Evolutionary conservation across 2,113 vertebrate species (phyloP).

Genomic region (Stomatorhinus ivindoensis): DNA sequence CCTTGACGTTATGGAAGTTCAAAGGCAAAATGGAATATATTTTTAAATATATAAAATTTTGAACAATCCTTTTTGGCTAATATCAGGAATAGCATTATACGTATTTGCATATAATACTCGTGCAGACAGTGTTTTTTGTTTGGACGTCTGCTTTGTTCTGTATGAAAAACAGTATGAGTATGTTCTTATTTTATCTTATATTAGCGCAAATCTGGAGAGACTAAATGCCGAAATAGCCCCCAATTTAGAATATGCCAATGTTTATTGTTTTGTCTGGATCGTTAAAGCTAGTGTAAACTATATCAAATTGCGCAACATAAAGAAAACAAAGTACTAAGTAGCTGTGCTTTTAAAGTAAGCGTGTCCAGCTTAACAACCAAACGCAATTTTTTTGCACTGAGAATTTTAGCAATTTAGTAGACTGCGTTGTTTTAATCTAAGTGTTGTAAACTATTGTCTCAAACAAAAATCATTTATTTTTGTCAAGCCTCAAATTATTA

Average conservation of each 20-base stretch:
- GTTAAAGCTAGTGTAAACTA: slow-evolving; percentile 99
- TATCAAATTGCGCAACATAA: slow-evolving; percentile 66
- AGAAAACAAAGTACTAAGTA: slow-evolving; percentile 26
- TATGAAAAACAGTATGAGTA: neutral
- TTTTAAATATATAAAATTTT: slow-evolving; percentile 35
- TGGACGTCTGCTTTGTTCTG: neutral
- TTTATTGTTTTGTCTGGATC: slow-evolving; percentile 99
- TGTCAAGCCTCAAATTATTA: neutral
- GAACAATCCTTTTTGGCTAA: neutral
- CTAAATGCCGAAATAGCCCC: slow-evolving; percentile 91
- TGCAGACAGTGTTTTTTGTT: neutral
- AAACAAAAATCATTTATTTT: neutral
- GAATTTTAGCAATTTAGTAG: neutral
- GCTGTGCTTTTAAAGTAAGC: neutral
- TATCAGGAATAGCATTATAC: neutral
- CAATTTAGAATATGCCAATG: slow-evolving; percentile 93
- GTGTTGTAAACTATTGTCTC: neutral
- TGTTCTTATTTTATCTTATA: slow-evolving; percentile 42
- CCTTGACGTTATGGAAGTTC: slow-evolving; percentile 89
- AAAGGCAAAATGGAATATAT: slow-evolving; percentile 71
- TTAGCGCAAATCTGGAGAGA: slow-evolving; percentile 72
- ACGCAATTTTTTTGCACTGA: neutral
- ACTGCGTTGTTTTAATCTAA: neutral
- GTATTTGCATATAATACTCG: neutral
- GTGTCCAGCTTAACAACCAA: neutral